Evolutionary conservation across 2,797 vertebrate species (phyloP), one percentile per base, ranked within the genome.

Genomic region (Geotrypetes seraphini): DNA sequence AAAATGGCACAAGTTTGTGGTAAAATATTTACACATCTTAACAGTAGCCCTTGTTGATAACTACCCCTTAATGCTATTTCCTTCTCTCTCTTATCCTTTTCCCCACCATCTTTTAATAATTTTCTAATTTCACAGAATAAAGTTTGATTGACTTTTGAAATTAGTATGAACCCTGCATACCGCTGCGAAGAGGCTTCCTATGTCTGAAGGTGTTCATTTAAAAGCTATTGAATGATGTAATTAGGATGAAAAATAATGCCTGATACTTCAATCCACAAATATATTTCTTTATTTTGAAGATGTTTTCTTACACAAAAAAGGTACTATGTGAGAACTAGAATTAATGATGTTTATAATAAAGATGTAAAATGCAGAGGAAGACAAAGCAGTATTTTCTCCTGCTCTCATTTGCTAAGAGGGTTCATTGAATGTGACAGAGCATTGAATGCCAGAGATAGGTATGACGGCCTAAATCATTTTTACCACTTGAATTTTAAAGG

Each of bases 341-440:
- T 72, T 77, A 63, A 68, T 78, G 71, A 65, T 71, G 66, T 73
- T 78, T 82, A 61, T 73, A 75, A 71, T 71, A 75, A 77, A 71
- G 67, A 69, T 63, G 73, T 78, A 79, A 73, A 73, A 69, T 73
- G 55, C 66, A 60, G 39, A 62, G 33, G n/a, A 55, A 51, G 53
- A 66, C 61, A 71, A 70, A 71, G 64, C 74, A 54, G 45, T 64
- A 65, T 69, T 74, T 72, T 71, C 63, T 72, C 52, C 54, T 60
- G 37, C 49, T 67, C 59, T 66, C 38, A 36, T 78, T 79, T 79
- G 54, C 50, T 61, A 70, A 30, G 47, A 62, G 78, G 69, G 63
- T 75, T 77, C 68, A 73, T 77, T 79, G 78, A 62, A 67, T 73
- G 69, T 73, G 62, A 76, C 66, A 69, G 34, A 53, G 59, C 34